A percentile compares a stretch with the other conserved stretches of the same genome.
Evolutionary conservation across 2,797 vertebrate species (phyloP).

Genomic region (Malacoraja senta): DNA sequence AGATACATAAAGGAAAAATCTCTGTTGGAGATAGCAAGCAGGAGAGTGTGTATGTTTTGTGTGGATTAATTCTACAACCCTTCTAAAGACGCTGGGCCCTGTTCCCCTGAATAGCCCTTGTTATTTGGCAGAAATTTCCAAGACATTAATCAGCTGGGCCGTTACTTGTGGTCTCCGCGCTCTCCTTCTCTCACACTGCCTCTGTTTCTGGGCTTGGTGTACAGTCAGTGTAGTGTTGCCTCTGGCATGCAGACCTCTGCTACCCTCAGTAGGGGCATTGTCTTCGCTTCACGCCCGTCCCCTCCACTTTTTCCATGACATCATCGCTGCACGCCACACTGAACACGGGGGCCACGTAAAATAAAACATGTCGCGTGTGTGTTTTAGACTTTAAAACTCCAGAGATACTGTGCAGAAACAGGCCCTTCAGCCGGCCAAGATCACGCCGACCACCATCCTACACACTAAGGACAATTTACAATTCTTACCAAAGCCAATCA

Average conservation of each 20-base stretch:
- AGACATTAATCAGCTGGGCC: constrained; percentile 3
- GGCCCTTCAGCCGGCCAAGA: too few species aligned
- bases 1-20: not conserved
- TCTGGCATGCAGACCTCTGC: not conserved
- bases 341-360: constrained; percentile 56
- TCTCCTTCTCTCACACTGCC: not conserved
- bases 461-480: too few species aligned
- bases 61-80: not conserved
- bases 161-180: not conserved
- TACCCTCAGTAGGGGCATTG: constrained; percentile 47
- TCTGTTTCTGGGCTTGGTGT: not conserved
- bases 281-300: constrained; percentile 59
- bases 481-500: too few species aligned
- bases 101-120: constrained; percentile 2
- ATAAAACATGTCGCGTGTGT: constrained; percentile 67
- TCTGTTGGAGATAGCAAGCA: not conserved
- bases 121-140: not conserved
- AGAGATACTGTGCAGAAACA: too few species aligned
- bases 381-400: not conserved
- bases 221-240: not conserved
- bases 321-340: constrained; percentile 73
- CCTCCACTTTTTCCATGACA: constrained; percentile 74
- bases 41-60: not conserved
- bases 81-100: not conserved
- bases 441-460: too few species aligned